Evolutionary conservation across 2,797 vertebrate species (phyloP).

Genomic region (Xerus rutilus): DNA sequence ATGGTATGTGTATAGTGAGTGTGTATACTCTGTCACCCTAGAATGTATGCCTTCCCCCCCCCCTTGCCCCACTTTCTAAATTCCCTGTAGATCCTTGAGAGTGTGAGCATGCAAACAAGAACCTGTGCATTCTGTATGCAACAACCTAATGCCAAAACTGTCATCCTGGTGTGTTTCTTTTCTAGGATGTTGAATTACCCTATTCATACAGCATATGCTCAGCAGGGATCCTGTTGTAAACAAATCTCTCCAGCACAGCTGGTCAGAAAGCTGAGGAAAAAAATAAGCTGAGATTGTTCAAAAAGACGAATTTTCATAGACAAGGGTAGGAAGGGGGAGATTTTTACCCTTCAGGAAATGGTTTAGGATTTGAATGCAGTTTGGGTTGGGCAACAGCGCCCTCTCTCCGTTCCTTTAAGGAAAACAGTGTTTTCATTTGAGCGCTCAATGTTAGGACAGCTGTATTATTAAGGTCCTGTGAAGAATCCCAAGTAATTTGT

Average conservation of each 20-base stretch:
- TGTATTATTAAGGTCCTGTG: not conserved
- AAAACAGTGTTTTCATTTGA: not conserved
- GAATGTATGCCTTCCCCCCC: not conserved
- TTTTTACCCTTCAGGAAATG: not conserved
- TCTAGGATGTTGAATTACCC: not conserved
- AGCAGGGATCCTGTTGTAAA: not conserved
- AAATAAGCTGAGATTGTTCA: not conserved
- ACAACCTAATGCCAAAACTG: not conserved
- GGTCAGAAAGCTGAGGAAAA: not conserved
- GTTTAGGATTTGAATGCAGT: not conserved
- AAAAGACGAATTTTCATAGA: not conserved
- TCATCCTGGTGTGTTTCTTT: not conserved
- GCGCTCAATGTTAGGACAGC: rapidly evolving
- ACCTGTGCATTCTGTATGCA: rapidly evolving
- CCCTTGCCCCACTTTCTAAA: not conserved
- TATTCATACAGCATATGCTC: not conserved
- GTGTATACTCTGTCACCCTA: not conserved
- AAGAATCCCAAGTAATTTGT: not conserved
- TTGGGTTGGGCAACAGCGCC: constrained; percentile 1
- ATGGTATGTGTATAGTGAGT: not conserved
- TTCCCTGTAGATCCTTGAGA: not conserved
- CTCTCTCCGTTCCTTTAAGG: constrained; percentile 30
- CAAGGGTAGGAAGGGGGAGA: not conserved
- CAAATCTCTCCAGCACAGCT: not conserved
- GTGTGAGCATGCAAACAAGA: not conserved